Evolutionary conservation across 2,888 invertebrate species (phyloP).

Genomic region (Ophioninae sp.): DNA sequence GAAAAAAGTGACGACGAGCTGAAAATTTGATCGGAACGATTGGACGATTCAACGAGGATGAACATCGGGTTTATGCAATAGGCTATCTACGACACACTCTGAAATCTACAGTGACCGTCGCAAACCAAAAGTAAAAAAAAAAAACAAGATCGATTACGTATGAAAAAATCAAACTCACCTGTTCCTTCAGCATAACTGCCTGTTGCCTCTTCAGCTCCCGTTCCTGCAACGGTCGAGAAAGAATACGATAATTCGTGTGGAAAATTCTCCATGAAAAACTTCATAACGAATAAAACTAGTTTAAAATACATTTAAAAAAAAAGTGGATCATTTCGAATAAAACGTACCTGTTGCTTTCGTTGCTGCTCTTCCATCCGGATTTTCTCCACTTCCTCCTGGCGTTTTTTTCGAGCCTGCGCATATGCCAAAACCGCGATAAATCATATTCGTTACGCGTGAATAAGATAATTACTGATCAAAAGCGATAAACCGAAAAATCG

Average conservation of each 20-base stretch:
- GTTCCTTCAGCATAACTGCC: constrained; percentile 93
- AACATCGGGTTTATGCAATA: constrained; percentile 68
- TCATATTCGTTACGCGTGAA: constrained; percentile 70
- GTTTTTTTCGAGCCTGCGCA: constrained; percentile 91
- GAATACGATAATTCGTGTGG: constrained; percentile 17
- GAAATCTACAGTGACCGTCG: constrained; percentile 61
- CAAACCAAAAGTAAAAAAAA: constrained; percentile 2
- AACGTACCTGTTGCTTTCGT: constrained; percentile 91
- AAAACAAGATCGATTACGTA: not conserved
- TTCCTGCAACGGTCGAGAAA: constrained; percentile 85
- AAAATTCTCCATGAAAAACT: not conserved
- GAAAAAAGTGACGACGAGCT: not conserved
- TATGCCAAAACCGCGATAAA: constrained; percentile 78
- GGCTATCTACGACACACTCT: constrained; percentile 72
- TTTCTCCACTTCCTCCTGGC: constrained; percentile 92
- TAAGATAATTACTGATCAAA: constrained; percentile 28
- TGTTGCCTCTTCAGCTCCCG: constrained; percentile 95
- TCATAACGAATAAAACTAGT: not conserved
- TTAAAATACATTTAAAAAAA: not conserved
- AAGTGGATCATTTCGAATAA: not conserved
- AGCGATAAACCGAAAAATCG: not conserved
- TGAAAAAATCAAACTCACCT: constrained; percentile 84
- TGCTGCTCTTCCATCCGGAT: constrained; percentile 92
- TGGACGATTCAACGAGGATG: constrained; percentile 40
- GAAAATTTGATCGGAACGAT: not conserved